Percentiles rank a stretch among this genome's conserved stretches.
Conservation (phyloP, 2,797 vertebrate genomes). For the Potorous gilbertii region DNA sequence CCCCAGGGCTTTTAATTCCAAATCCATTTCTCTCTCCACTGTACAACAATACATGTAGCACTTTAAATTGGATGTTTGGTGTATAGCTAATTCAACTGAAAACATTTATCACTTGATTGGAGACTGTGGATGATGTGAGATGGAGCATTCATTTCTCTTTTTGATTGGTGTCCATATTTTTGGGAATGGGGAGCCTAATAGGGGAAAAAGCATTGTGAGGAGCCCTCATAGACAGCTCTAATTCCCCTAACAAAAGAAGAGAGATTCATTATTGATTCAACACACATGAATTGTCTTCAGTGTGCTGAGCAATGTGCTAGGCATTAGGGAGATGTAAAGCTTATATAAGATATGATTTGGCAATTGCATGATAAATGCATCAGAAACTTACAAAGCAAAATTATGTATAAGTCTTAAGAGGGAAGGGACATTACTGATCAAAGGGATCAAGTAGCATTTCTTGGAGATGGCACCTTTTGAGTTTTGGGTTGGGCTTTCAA, state of each 20-base stretch:
- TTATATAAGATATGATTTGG: constrained; percentile 4
- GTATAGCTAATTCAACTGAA: neutral
- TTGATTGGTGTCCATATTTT: constrained; percentile 26
- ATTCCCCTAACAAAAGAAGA: constrained; percentile 12
- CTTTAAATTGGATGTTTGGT: neutral
- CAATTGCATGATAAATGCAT: neutral
- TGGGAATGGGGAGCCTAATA: constrained; percentile 29
- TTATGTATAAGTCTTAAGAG: constrained; percentile 32
- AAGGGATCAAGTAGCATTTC: neutral
- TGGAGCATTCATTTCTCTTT: constrained; percentile 13
- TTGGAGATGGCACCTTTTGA: constrained; percentile 12
- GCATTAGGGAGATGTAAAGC: constrained; percentile 50
- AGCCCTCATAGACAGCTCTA: neutral
- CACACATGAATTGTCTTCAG: constrained; percentile 3
- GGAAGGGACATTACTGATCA: constrained; percentile 13
- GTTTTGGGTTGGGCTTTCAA: constrained; percentile 16
- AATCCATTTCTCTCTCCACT: neutral
- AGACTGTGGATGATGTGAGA: constrained; percentile 40
- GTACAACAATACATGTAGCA: neutral
- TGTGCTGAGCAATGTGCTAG: constrained; percentile 51
- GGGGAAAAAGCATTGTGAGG: constrained; percentile 9
- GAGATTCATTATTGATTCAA: constrained; percentile 26
- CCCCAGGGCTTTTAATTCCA: neutral
- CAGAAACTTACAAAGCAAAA: constrained; percentile 41
- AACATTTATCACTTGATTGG: neutral